These are phyloP conservation scores for Steinernema carpocapsae DNA, from an alignment of 2,888 invertebrate species.

Conservation along the genomic window DNA sequence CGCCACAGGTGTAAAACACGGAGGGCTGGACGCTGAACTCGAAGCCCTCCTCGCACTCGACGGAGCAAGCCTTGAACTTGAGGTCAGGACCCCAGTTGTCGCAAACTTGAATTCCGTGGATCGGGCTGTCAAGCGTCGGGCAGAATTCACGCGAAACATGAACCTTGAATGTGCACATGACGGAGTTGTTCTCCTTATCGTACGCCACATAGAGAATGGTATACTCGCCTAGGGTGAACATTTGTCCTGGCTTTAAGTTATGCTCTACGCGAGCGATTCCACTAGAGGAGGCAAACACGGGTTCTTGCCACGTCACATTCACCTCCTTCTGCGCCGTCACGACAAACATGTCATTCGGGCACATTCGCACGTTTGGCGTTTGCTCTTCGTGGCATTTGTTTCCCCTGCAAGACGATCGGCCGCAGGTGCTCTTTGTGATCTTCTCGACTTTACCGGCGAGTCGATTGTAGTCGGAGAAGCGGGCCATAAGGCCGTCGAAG, in stretches of 20 bases:
- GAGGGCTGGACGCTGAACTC: conserved; percentile 89
- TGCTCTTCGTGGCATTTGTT: conserved; percentile 34
- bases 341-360: conserved; percentile 84
- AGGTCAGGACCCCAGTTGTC: conserved; percentile 95
- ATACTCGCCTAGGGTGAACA: conserved; percentile 68
- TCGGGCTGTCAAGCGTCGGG: conserved; percentile 84
- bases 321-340: conserved; percentile 76
- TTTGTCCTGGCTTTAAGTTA: conserved; percentile 65
- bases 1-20: conserved; percentile 95
- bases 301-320: conserved; percentile 66
- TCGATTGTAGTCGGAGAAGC: conserved; percentile 92
- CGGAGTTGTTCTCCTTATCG: conserved; percentile 62
- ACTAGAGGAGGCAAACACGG: conserved; percentile 55
- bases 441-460: conserved; percentile 67
- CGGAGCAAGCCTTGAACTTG: conserved; percentile 80
- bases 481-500: conserved; percentile 82
- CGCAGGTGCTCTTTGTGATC: conserved; percentile 81
- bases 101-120: conserved; percentile 88
- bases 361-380: conserved; percentile 41
- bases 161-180: conserved; percentile 67
- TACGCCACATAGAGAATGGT: conserved; percentile 67
- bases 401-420: conserved; percentile 74
- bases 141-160: conserved; percentile 82
- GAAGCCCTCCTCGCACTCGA: conserved; percentile 69
- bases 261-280: conserved; percentile 59